Percentiles rank a stretch among this genome's conserved stretches.
Conservation (phyloP, 2,797 vertebrate genomes). For the Tokudaia tokunoshimensis region DNA sequence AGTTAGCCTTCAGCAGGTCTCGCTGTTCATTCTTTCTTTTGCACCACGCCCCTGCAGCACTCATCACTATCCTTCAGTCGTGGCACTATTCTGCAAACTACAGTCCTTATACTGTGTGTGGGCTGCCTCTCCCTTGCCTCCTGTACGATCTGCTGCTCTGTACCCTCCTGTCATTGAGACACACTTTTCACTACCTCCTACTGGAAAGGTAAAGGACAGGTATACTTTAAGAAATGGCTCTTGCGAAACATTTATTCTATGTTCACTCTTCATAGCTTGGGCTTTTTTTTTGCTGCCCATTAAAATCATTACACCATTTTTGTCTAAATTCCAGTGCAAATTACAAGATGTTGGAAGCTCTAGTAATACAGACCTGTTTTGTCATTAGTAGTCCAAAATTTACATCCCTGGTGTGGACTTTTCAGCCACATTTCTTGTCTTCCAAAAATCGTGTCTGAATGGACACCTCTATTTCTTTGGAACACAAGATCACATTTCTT, state of each 20-base stretch:
- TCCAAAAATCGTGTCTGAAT: too few relatives aligned
- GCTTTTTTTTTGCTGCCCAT: neutral
- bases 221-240: neutral
- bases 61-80: neutral
- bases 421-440: neutral
- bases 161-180: neutral
- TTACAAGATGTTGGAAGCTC: slow-evolving; percentile 19
- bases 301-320: slow-evolving; percentile 12
- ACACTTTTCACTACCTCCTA: neutral
- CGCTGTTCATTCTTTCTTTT: too few relatives aligned
- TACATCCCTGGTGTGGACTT: neutral
- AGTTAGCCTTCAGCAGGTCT: neutral
- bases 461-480: too few relatives aligned
- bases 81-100: neutral
- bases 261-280: neutral
- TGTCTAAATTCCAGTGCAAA: neutral
- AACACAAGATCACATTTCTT: too few relatives aligned
- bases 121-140: neutral
- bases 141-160: neutral
- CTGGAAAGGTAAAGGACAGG: neutral
- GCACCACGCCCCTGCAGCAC: neutral
- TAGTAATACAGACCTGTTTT: neutral
- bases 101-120: neutral
- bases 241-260: neutral
- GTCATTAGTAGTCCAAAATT: neutral